Base-by-base conservation (phyloP, 1,140 invertebrate genomes). In the Eciton burchellii region DNA sequence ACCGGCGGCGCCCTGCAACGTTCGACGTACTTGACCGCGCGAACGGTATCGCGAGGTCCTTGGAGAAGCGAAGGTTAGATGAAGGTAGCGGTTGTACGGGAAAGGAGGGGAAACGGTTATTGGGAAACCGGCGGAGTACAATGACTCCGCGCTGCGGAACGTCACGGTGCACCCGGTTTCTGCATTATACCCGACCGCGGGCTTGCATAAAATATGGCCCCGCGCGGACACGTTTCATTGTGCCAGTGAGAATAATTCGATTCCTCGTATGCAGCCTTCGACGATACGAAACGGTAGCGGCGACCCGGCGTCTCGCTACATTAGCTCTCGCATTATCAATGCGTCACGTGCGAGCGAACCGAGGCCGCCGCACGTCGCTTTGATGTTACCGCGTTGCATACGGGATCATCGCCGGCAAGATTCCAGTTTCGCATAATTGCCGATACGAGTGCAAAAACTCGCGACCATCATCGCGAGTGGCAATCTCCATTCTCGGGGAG, bases 141-240 rank as follows among this genome's bases (percentile, higher is more conserved):
- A 86, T 70, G 89, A 84, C 63, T 79, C 74, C 21, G 49, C 82
- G 77, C 73, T 63, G 60, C 79, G 77, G 57, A 88, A 88, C 89
- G 85, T 84, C 83, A 86, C 84, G 82, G 72, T 77, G 84, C 49
- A 24, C 82, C 45, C 74, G 76, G 66, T 35, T 35, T 35, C 35
- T 63, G 81, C 85, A 84, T 84, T 88, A 91, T 90, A n/a, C 87
- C 74, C 76, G 77, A 60, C 73, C 66, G 86, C 82, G 59, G 63
- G 62, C 81, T 57, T 79, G 89, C 84, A 90, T 91, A 89, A 90
- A 89, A 90, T 86, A 86, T 87, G 73, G 79, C 86, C 79, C 84
- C 77, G 52, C 49, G 49, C 49, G 82, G 84, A 84, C 86, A 88
- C 90, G 89, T 88, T 89, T 89, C 85, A 90, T 89, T 85, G 85